Percentiles rank a stretch among this genome's conserved stretches.
phyloP scores from a whole-genome alignment of 2,113 vertebrate species.

The Psilopsiagon aurifrons region DNA sequence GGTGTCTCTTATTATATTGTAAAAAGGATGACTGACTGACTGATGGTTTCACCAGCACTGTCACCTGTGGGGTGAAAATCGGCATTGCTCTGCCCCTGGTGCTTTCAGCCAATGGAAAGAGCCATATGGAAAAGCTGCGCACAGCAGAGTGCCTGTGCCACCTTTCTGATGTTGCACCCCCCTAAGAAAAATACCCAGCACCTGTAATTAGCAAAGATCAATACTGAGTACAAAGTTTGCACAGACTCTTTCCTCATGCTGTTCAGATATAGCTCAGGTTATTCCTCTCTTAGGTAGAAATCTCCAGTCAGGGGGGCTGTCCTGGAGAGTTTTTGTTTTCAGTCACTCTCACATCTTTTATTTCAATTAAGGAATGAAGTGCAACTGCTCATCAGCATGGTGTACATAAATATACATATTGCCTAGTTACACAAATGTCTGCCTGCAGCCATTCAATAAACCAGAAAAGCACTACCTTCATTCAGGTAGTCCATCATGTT shows the following conservation, averaged over 20 bases:
- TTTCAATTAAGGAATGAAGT: neutral
- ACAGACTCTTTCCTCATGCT: accelerated
- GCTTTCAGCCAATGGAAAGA: neutral
- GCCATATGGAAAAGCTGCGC: accelerated
- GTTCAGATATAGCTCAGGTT: accelerated
- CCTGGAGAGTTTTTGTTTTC: neutral
- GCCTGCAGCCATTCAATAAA: neutral
- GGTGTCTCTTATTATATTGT: neutral
- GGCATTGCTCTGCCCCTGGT: neutral
- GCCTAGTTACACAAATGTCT: neutral
- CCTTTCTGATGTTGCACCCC: neutral
- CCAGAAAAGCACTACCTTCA: neutral
- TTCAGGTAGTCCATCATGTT: constrained; percentile 46
- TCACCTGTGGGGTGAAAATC: accelerated
- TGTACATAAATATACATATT: neutral
- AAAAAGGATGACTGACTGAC: neutral
- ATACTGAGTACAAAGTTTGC: accelerated
- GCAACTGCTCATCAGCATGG: neutral
- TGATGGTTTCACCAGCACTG: accelerated
- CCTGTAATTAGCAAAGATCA: neutral
- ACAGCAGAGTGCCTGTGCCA: neutral
- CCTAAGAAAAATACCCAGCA: neutral
- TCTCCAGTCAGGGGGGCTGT: neutral
- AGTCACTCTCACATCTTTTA: neutral
- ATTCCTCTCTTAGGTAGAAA: neutral